Evolutionary conservation across 2,113 vertebrate genomes (phyloP).

Genomic region (Holacanthus passer): DNA sequence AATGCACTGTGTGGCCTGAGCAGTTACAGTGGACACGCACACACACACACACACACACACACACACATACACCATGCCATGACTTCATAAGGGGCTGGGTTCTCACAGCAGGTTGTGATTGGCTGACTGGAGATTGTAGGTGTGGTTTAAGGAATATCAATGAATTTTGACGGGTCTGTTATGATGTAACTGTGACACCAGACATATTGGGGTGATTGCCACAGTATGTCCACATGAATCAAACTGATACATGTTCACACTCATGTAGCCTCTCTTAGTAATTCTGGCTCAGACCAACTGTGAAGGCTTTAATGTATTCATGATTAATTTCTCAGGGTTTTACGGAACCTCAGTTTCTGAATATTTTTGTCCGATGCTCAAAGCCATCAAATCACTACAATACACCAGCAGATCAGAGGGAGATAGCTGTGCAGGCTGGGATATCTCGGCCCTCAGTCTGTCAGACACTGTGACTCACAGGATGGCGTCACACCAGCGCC

Average conservation of each 20-base stretch:
- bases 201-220: not conserved
- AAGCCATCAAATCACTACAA: not conserved
- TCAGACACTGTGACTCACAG: not conserved
- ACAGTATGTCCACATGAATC: not conserved
- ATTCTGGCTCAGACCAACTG: not conserved
- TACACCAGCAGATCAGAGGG: not conserved
- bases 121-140: slow-evolving; percentile 8
- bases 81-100: slow-evolving; percentile 29
- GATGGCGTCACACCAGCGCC: not conserved
- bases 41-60: slow-evolving; percentile 3
- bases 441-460: not conserved
- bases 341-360: not conserved
- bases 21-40: not conserved
- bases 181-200: not conserved
- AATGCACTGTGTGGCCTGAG: not conserved
- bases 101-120: slow-evolving; percentile 29
- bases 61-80: not conserved
- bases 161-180: not conserved
- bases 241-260: not conserved
- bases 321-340: not conserved
- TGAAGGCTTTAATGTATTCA: not conserved
- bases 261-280: not conserved
- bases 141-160: not conserved
- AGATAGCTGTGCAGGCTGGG: not conserved
- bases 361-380: not conserved